Percentiles rank a stretch among this genome's conserved stretches.
Evolutionary conservation across 2,113 vertebrate genomes (phyloP).

Genomic region (Sapayoa aenigma): DNA sequence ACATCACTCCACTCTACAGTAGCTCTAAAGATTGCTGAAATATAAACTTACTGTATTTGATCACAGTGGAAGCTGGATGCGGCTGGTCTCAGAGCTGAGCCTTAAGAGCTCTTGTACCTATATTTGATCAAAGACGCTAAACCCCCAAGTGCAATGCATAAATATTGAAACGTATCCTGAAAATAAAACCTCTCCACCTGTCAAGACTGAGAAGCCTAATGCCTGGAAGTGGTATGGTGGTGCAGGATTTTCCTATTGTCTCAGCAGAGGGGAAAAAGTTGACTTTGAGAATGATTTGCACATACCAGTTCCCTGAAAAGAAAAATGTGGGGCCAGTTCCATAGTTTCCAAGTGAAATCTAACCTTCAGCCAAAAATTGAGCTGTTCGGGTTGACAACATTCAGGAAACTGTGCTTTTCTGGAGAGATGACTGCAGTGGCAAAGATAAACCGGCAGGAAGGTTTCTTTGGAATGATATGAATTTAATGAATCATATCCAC

Average conservation of each 20-base stretch:
- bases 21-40: conserved; percentile 31
- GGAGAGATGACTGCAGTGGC: conserved; percentile 69
- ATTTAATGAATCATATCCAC: conserved; percentile 83
- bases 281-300: conserved; percentile 63
- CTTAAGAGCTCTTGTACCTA: neutral
- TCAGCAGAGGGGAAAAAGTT: conserved; percentile 66
- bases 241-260: conserved; percentile 65
- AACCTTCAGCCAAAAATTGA: conserved; percentile 67
- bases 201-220: neutral
- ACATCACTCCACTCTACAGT: neutral
- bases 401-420: conserved; percentile 72
- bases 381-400: conserved; percentile 70
- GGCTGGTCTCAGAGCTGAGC: neutral
- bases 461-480: conserved; percentile 82
- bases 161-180: neutral
- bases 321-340: conserved; percentile 30
- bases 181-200: neutral
- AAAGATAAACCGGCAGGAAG: conserved; percentile 81
- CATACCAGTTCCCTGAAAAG: conserved; percentile 56
- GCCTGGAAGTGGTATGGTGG: conserved; percentile 13
- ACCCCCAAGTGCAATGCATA: neutral
- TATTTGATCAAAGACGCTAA: neutral
- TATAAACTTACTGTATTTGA: conserved; percentile 24
- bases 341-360: conserved; percentile 65
- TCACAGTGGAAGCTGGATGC: conserved; percentile 7